These are phyloP conservation scores for Polyommatus icarus DNA, from an alignment of 2,888 invertebrate genomes.

Conservation along the genomic window DNA sequence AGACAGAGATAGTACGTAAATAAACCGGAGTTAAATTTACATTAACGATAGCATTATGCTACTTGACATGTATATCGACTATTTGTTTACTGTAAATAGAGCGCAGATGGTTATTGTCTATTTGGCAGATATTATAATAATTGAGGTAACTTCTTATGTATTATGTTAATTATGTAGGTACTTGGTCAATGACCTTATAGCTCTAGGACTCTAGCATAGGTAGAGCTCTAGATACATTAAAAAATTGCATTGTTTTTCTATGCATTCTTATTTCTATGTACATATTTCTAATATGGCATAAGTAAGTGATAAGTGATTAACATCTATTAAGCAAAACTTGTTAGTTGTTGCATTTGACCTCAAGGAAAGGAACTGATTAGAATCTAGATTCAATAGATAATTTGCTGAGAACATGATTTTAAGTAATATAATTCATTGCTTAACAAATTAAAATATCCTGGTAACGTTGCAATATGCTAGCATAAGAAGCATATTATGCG, in stretches of 20 bases:
- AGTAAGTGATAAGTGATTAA: not conserved
- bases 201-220: no score
- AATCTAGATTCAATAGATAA: not conserved
- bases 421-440: not conserved
- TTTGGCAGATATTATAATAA: not conserved
- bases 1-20: slow-evolving; percentile 48
- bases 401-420: not conserved
- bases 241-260: no score
- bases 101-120: not conserved
- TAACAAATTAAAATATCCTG: not conserved
- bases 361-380: not conserved
- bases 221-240: no score
- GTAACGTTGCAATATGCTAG: no score
- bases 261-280: no score
- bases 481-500: not conserved
- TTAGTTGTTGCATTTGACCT: no score
- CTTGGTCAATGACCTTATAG: not conserved
- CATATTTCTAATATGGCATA: not conserved
- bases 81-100: not conserved
- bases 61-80: slow-evolving; percentile 16
- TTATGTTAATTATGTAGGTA: no score
- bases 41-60: slow-evolving; percentile 7
- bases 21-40: slow-evolving; percentile 48
- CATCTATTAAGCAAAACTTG: no score
- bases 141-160: no score